These are phyloP conservation scores for Drosophila yakuba DNA, from an alignment of 1,140 invertebrate genomes.

Conservation along the genomic window DNA sequence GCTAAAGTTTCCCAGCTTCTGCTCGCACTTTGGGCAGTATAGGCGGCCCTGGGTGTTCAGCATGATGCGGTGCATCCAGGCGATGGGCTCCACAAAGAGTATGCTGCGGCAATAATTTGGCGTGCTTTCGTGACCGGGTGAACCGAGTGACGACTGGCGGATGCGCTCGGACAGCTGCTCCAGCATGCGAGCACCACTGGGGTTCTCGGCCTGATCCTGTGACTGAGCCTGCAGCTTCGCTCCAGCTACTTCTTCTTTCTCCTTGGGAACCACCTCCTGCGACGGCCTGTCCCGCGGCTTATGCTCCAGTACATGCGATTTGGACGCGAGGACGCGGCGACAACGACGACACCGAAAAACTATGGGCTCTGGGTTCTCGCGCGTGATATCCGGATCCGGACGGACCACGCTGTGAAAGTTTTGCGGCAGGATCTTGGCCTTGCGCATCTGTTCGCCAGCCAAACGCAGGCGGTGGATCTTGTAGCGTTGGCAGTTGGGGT, in stretches of 20 bases:
- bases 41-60: slow-evolving; percentile 91
- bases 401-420: slow-evolving; percentile 91
- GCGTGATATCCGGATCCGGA: slow-evolving; percentile 91
- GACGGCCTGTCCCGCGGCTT: slow-evolving; percentile 69
- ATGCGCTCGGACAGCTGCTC: slow-evolving; percentile 81
- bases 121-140: slow-evolving; percentile 48
- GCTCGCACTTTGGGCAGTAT: slow-evolving; percentile 92
- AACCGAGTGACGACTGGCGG: slow-evolving; percentile 67
- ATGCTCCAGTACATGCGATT: slow-evolving; percentile 91
- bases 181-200: slow-evolving; percentile 43
- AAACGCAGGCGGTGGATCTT: slow-evolving; percentile 91
- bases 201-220: background rate
- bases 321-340: slow-evolving; percentile 91
- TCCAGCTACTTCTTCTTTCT: slow-evolving; percentile 30
- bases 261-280: background rate
- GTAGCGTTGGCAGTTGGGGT: slow-evolving; percentile 89
- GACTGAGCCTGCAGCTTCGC: background rate
- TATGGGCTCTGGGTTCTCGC: slow-evolving; percentile 91
- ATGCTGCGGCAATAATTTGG: slow-evolving; percentile 88
- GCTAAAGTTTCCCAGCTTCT: slow-evolving; percentile 93
- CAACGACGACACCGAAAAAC: slow-evolving; percentile 93
- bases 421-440: slow-evolving; percentile 93
- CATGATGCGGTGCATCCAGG: slow-evolving; percentile 91
- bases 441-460: slow-evolving; percentile 92
- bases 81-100: slow-evolving; percentile 92